Conservation (phyloP, 2,888 invertebrate species). For the Corbicula japonica region DNA sequence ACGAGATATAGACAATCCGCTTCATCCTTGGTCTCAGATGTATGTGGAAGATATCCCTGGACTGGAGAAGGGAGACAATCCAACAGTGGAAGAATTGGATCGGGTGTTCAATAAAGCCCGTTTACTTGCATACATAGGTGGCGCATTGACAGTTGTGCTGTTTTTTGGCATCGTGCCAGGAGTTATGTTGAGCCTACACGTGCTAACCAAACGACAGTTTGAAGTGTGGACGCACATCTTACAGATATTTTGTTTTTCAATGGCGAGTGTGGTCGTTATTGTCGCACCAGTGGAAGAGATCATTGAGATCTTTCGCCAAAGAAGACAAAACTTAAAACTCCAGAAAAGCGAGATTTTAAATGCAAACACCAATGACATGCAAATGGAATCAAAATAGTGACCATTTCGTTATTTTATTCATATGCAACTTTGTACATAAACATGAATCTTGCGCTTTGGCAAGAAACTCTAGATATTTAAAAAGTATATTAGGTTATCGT, state of each 20-base stretch:
- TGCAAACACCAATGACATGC: constrained; percentile 20
- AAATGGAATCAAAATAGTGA: no score
- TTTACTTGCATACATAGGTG: constrained; percentile 74
- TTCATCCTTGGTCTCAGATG: constrained; percentile 75
- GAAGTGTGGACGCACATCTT: constrained; percentile 70
- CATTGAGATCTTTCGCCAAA: constrained; percentile 66
- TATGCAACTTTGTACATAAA: no score
- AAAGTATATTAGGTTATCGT: no score
- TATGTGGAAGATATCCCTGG: constrained; percentile 75
- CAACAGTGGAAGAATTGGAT: constrained; percentile 70
- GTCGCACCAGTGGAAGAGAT: constrained; percentile 77
- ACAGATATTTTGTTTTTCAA: constrained; percentile 73
- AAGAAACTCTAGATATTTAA: no score
- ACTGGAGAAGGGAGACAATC: constrained; percentile 65
- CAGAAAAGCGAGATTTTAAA: constrained; percentile 9
- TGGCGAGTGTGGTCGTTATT: constrained; percentile 73
- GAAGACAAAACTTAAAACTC: constrained; percentile 54
- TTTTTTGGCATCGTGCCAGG: constrained; percentile 76
- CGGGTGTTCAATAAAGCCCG: constrained; percentile 73
- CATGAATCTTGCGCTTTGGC: no score
- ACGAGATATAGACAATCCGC: constrained; percentile 79
- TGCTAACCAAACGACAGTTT: constrained; percentile 71
- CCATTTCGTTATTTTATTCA: no score
- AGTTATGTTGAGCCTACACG: constrained; percentile 74
- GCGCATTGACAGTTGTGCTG: constrained; percentile 65